These are phyloP conservation scores for Vipera ursinii DNA, from an alignment of 2,797 vertebrate genomes.

Conservation along the genomic window DNA sequence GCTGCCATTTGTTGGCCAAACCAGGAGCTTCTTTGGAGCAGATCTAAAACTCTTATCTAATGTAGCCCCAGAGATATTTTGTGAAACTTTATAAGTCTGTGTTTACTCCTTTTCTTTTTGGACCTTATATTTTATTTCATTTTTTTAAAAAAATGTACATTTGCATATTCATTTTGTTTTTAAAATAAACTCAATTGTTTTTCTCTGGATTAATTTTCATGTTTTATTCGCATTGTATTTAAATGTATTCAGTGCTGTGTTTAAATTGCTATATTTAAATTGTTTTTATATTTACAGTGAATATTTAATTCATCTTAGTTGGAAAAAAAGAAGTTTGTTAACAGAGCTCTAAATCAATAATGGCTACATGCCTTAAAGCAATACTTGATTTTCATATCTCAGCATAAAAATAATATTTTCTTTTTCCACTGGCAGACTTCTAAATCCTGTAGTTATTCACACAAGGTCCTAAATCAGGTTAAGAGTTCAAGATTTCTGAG, in stretches of 20 bases:
- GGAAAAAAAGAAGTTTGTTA: not conserved
- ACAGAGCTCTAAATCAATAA: not conserved
- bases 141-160: not conserved
- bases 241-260: not conserved
- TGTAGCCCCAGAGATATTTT: not conserved
- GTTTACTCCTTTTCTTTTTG: not conserved
- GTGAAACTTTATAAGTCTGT: not conserved
- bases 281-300: not conserved
- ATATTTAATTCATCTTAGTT: not conserved
- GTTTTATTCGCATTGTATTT: not conserved
- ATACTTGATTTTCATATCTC: not conserved
- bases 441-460: not conserved
- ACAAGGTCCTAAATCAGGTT: not conserved
- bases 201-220: not conserved
- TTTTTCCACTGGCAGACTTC: not conserved
- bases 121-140: not conserved
- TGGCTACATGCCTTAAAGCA: not conserved
- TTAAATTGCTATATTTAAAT: not conserved
- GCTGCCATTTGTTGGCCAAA: not conserved
- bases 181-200: not conserved
- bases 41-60: not conserved
- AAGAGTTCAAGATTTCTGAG: not conserved
- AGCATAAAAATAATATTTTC: not conserved
- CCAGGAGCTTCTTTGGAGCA: not conserved
- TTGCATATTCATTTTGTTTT: not conserved